Percentiles rank a stretch among this genome's conserved stretches.
phyloP scores from a whole-genome alignment of 2,888 invertebrate genomes.

The Caenorhabditis angaria region DNA sequence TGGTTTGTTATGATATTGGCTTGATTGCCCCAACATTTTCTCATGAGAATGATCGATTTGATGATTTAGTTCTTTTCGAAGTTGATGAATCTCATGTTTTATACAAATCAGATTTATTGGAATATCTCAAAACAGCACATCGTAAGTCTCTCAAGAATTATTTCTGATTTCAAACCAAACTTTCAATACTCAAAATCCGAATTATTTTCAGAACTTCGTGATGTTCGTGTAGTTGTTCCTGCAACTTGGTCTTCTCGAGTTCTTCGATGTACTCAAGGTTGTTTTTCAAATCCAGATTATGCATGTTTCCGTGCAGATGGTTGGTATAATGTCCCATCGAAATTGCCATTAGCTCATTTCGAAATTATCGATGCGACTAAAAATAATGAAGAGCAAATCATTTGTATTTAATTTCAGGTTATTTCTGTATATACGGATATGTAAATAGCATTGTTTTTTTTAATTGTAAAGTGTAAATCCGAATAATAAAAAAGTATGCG shows the following conservation, averaged over 20 bases:
- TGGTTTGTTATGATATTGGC: constrained; percentile 52
- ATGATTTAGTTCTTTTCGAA: constrained; percentile 33
- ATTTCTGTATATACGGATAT: constrained; percentile 7
- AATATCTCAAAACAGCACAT: constrained; percentile 43
- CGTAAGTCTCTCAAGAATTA: constrained; percentile 19
- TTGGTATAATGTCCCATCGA: constrained; percentile 32
- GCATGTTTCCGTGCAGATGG: constrained; percentile 52
- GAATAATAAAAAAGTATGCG: too few relatives aligned
- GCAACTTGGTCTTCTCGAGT: constrained; percentile 40
- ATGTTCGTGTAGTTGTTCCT: constrained; percentile 44
- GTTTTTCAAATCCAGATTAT: constrained; percentile 48
- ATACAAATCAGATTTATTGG: constrained; percentile 48
- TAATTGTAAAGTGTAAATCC: neutral
- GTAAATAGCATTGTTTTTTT: neutral
- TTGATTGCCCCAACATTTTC: constrained; percentile 47
- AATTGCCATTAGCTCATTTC: constrained; percentile 35
- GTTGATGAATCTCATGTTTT: constrained; percentile 53
- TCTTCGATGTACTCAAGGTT: constrained; percentile 43
- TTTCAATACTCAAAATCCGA: neutral
- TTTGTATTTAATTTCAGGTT: neutral
- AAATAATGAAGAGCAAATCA: neutral
- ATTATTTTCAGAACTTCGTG: constrained; percentile 23
- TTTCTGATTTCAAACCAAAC: neutral
- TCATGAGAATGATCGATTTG: constrained; percentile 49
- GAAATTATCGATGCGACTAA: constrained; percentile 20